These are phyloP conservation scores for Strigamia transsilvanica DNA, from an alignment of 2,888 invertebrate genomes.

Conservation along the genomic window DNA sequence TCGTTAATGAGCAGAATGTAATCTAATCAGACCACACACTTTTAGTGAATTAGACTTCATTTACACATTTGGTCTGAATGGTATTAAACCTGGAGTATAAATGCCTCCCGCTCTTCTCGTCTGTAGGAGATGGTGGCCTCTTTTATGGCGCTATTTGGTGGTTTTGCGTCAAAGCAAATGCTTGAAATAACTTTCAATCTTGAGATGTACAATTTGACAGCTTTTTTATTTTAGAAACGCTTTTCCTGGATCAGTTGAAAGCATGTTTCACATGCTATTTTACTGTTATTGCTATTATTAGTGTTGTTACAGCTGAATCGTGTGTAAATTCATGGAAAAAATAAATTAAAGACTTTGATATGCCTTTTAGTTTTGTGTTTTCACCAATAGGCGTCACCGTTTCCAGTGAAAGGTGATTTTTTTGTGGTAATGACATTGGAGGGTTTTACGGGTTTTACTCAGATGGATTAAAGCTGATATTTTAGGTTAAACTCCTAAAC, in stretches of 20 bases:
- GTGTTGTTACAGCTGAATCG: no score
- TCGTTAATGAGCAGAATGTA: neutral
- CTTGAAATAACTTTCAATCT: conserved; percentile 26
- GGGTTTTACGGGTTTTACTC: no score
- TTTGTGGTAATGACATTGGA: no score
- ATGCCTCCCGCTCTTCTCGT: neutral
- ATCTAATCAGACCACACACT: conserved; percentile 35
- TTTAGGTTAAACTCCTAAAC: no score
- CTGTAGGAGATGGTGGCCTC: conserved; percentile 24
- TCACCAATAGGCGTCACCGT: no score
- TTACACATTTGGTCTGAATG: conserved; percentile 32
- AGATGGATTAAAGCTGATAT: no score
- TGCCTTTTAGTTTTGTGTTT: no score
- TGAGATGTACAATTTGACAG: neutral
- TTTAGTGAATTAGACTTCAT: conserved; percentile 36
- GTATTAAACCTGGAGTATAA: conserved; percentile 29
- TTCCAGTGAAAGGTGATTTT: no score
- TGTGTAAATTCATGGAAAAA: no score
- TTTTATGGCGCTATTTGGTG: conserved; percentile 20
- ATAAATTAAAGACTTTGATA: no score
- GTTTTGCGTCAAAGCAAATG: conserved; percentile 31
- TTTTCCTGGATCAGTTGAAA: neutral
- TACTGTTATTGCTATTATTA: neutral
- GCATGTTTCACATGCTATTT: neutral
- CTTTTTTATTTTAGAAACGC: neutral